Evolutionary conservation across 1,140 invertebrate genomes (phyloP).

Genomic region (Ditylenchus dipsaci): DNA sequence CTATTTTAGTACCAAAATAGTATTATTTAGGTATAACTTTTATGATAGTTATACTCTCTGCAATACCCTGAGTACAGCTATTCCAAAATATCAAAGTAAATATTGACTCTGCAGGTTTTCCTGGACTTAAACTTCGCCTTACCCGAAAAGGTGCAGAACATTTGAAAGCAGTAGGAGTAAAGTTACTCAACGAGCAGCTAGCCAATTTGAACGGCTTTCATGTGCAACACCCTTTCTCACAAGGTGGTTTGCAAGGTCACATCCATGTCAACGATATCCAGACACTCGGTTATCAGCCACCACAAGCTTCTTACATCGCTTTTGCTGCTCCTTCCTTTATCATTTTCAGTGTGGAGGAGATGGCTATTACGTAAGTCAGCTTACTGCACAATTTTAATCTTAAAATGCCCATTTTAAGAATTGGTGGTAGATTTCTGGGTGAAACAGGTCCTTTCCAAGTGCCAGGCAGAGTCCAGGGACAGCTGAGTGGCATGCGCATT

Average conservation of each 20-base stretch:
- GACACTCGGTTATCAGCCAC: constrained; percentile 49
- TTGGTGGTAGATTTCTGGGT: constrained; percentile 48
- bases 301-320: constrained; percentile 41
- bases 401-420: constrained; percentile 16
- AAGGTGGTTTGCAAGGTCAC: constrained; percentile 46
- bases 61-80: too few species aligned
- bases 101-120: constrained; percentile 44
- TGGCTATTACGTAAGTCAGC: constrained; percentile 47
- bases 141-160: constrained; percentile 56
- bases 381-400: background rate
- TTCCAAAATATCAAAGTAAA: background rate
- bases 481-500: constrained; percentile 42
- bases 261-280: constrained; percentile 47
- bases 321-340: constrained; percentile 48
- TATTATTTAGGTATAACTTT: too few species aligned
- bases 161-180: constrained; percentile 53
- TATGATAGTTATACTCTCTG: too few species aligned
- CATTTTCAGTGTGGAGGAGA: constrained; percentile 49
- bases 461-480: constrained; percentile 40
- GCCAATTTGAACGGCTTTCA: constrained; percentile 39
- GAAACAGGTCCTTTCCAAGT: constrained; percentile 47
- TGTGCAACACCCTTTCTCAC: constrained; percentile 44
- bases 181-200: constrained; percentile 54
- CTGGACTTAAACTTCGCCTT: constrained; percentile 52
- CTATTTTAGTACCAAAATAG: too few species aligned